Base-by-base conservation (phyloP, 1,140 invertebrate genomes). In the Drosophila leontia region DNA sequence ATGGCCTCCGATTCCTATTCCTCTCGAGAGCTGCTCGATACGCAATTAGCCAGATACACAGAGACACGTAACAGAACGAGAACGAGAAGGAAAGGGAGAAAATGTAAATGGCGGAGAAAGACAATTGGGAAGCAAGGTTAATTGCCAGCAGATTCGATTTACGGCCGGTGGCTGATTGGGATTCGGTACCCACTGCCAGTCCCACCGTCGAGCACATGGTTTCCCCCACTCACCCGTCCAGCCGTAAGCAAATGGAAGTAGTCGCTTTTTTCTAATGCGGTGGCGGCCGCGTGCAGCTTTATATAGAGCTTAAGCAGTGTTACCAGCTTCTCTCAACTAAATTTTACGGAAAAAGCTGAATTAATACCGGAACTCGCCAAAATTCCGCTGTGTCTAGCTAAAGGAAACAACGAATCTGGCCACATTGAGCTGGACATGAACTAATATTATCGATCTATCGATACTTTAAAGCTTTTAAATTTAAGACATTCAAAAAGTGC, bases 61-160 rank as follows among this genome's bases (percentile, higher is more conserved):
- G 53, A 23, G 51, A 32, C 17, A 42, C 61, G 35, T 56, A 56
- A 29, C 17, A n/a, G 13, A 56, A 26, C 19, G n/a, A 17, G 44
- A 35, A 23, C 15, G 15, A 34, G 9, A 34, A 8, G 17, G 51
- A 39, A 23, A 39, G 26, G 11, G 19, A 19, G 13, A 39, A 39
- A 8, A 35, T 13, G 35, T 56, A 26, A 56, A 42, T 32, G 26
- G 29, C 55, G 37, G 7, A 64, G 26, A n/a, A 42, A 61, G 61
- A 64, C 61, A 61, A 61, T 64, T 61, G 61, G 15, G n/a, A 15
- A 4, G 34, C 58, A 44, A 64, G 62, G 62, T 64, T 64, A 64
- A 61, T 64, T 64, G 56, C 56, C 32, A 3, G 53, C 19, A 23
- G 13, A 56, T 55, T 55, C 50, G 50, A 53, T 37, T 55, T 55